phyloP scores from a whole-genome alignment of 2,797 vertebrate species.

The Onychomys arenicola region DNA sequence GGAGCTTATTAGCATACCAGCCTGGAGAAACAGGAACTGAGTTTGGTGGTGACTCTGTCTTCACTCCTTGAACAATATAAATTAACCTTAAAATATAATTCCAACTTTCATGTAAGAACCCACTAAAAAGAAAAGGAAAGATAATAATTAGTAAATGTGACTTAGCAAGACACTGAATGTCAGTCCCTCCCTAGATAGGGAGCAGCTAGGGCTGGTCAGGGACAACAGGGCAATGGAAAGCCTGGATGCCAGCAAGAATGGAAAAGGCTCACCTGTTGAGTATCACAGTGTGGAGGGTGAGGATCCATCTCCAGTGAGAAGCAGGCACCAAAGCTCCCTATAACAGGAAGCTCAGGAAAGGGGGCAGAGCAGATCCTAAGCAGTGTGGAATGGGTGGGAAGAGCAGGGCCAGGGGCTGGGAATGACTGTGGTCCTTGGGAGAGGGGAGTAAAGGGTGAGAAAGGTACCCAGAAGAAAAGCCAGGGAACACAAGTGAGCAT shows the following conservation, averaged over 20 bases:
- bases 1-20: background rate
- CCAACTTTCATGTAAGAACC: background rate
- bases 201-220: background rate
- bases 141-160: background rate
- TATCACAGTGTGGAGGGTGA: no score
- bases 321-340: background rate
- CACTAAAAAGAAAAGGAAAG: background rate
- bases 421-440: background rate
- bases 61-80: background rate
- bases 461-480: background rate
- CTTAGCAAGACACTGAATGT: background rate
- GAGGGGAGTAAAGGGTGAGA: no score
- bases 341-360: background rate
- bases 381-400: fast-evolving
- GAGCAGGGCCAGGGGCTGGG: background rate
- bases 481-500: background rate
- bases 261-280: background rate
- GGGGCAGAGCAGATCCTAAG: background rate
- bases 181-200: background rate
- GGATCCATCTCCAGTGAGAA: background rate
- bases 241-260: background rate
- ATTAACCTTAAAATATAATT: slow-evolving; percentile 17
- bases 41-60: background rate
- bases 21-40: background rate
- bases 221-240: background rate